These are phyloP conservation scores for Cryptoblepharus egeriae DNA, from an alignment of 2,797 vertebrate genomes.

Conservation along the genomic window DNA sequence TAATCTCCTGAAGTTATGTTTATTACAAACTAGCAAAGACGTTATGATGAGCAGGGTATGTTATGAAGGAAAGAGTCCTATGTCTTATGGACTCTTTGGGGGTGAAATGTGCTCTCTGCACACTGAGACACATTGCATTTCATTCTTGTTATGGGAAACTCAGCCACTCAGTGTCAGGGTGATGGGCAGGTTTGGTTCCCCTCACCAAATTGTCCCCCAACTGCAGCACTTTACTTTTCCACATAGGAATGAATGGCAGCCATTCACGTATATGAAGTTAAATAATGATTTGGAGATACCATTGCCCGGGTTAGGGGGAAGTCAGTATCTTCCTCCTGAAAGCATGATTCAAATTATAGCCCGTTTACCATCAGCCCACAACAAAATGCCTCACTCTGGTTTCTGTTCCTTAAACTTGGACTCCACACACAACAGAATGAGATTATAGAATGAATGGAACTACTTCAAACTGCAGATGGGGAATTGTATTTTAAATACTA, in stretches of 20 bases:
- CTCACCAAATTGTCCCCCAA: background rate
- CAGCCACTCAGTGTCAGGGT: background rate
- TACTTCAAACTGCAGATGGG: background rate
- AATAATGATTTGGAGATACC: background rate
- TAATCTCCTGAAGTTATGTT: conserved; percentile 52
- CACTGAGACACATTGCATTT: too few species aligned
- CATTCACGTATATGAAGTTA: background rate
- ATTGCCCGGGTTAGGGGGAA: background rate
- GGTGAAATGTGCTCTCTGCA: too few species aligned
- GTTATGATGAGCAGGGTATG: conserved; percentile 6
- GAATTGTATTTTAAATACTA: background rate
- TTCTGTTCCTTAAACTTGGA: background rate
- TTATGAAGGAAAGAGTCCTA: background rate
- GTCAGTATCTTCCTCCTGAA: background rate
- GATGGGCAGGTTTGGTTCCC: background rate
- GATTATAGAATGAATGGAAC: background rate
- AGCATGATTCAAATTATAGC: background rate
- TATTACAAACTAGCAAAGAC: conserved; percentile 48
- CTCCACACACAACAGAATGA: background rate
- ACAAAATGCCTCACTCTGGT: too few species aligned
- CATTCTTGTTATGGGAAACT: background rate
- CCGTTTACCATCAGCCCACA: background rate
- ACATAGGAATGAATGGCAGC: background rate
- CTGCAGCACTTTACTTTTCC: background rate
- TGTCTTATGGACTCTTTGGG: background rate